A percentile compares a stretch with the other conserved stretches of the same genome.
These are phyloP conservation scores for Dipus sagitta DNA, from an alignment of 2,797 vertebrate species.

Conservation along the genomic window DNA sequence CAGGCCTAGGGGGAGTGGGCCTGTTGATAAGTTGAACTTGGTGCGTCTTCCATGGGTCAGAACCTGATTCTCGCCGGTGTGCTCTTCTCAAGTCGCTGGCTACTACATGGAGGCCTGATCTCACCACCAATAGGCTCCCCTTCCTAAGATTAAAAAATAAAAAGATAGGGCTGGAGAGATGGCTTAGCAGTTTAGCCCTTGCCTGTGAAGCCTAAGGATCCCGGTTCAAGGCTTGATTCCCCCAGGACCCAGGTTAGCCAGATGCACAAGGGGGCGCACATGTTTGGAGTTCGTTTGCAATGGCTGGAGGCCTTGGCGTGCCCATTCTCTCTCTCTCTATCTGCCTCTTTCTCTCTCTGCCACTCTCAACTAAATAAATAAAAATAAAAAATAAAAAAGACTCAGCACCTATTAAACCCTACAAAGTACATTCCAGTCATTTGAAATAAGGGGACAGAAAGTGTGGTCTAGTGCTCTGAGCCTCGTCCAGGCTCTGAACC, in stretches of 20 bases:
- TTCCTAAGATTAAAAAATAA: background rate
- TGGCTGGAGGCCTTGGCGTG: no score
- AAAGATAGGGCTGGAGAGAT: no score
- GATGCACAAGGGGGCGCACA: no score
- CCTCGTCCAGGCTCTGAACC: background rate
- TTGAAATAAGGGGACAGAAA: constrained; percentile 10
- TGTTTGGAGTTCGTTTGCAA: no score
- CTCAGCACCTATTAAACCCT: constrained; percentile 7
- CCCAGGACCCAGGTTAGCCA: no score
- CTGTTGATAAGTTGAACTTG: background rate
- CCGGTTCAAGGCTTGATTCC: no score
- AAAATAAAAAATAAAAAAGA: background rate
- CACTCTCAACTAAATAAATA: background rate
- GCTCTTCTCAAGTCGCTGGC: background rate
- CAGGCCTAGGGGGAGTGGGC: background rate
- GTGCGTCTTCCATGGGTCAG: background rate
- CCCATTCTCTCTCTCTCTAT: no score
- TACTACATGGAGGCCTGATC: background rate
- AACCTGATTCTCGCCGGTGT: background rate
- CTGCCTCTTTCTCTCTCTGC: no score
- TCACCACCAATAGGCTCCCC: background rate
- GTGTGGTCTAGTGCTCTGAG: background rate
- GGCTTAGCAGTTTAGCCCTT: no score
- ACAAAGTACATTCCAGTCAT: constrained; percentile 25
- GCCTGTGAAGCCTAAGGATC: no score